phyloP scores from a whole-genome alignment of 2,888 invertebrate species.

The Cactoblastis cactorum region DNA sequence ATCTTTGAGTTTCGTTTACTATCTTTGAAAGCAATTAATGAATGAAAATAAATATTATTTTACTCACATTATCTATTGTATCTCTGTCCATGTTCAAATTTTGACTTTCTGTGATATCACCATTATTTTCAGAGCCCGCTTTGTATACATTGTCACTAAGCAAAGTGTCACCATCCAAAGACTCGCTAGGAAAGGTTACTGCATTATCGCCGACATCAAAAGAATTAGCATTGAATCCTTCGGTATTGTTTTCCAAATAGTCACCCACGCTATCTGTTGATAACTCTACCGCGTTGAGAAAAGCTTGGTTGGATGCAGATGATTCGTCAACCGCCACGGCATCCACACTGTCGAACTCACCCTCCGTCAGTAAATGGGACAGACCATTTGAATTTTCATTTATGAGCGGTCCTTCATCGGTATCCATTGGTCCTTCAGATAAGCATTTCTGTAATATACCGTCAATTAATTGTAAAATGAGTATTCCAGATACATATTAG shows the following conservation, averaged over 20 bases:
- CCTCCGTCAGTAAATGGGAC: conserved; percentile 67
- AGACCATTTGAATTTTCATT: conserved; percentile 71
- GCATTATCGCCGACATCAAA: conserved; percentile 73
- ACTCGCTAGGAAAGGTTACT: conserved; percentile 63
- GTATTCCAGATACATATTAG: not conserved
- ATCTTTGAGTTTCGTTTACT: no score
- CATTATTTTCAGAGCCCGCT: conserved; percentile 51
- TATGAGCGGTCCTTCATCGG: conserved; percentile 67
- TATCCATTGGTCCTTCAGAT: conserved; percentile 64
- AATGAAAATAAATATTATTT: not conserved
- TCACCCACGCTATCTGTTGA: conserved; percentile 71
- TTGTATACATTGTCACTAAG: conserved; percentile 51
- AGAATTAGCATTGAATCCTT: conserved; percentile 54
- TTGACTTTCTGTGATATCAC: conserved; percentile 47
- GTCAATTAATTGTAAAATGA: not conserved
- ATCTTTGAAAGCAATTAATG: not conserved
- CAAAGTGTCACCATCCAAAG: conserved; percentile 63
- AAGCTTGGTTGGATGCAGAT: conserved; percentile 68
- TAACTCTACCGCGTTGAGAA: conserved; percentile 68
- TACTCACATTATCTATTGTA: conserved; percentile 25
- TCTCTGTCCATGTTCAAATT: conserved; percentile 37
- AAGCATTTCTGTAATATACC: conserved; percentile 56
- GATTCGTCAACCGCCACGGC: conserved; percentile 64
- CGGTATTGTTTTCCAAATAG: conserved; percentile 63
- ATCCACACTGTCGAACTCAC: conserved; percentile 70